Percentiles rank a stretch among this genome's conserved stretches.
Evolutionary conservation across 2,113 vertebrate genomes (phyloP).

Genomic region (Acrocephalus kingi): DNA sequence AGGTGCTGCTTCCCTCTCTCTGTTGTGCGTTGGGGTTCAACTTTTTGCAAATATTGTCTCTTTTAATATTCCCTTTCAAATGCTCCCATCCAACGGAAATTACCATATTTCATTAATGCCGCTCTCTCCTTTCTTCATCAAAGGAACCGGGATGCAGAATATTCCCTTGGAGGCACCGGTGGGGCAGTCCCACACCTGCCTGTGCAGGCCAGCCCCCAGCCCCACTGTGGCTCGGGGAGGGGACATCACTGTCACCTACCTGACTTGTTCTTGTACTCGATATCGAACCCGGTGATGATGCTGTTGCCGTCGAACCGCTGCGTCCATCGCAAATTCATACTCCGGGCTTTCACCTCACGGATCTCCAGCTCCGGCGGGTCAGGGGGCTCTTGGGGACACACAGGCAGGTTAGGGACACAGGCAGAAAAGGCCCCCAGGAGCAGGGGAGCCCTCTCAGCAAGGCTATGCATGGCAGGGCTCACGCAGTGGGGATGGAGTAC

Average conservation of each 20-base stretch:
- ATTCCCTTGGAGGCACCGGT: background rate
- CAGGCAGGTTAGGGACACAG: background rate
- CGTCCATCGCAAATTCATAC: constrained; percentile 97
- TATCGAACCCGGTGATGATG: constrained; percentile 97
- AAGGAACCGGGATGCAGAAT: constrained; percentile 47
- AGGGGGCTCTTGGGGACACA: constrained; percentile 85
- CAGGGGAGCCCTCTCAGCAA: accelerated
- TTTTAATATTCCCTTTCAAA: constrained; percentile 74
- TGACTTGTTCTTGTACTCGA: constrained; percentile 99
- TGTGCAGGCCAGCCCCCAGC: background rate
- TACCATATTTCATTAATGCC: constrained; percentile 64
- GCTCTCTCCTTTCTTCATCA: constrained; percentile 69
- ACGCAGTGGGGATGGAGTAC: background rate
- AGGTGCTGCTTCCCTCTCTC: background rate
- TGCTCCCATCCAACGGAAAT: constrained; percentile 53
- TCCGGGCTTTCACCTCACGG: constrained; percentile 94
- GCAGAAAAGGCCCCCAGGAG: background rate
- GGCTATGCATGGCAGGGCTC: accelerated
- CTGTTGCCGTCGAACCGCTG: constrained; percentile 98
- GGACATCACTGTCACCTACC: constrained; percentile 66
- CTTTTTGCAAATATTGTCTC: constrained; percentile 40
- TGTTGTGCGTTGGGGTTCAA: background rate
- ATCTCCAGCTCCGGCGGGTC: constrained; percentile 96
- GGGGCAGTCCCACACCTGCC: background rate
- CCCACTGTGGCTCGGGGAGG: accelerated